phyloP scores from a whole-genome alignment of 1,140 invertebrate species.

The Teleopsis dalmanni region DNA sequence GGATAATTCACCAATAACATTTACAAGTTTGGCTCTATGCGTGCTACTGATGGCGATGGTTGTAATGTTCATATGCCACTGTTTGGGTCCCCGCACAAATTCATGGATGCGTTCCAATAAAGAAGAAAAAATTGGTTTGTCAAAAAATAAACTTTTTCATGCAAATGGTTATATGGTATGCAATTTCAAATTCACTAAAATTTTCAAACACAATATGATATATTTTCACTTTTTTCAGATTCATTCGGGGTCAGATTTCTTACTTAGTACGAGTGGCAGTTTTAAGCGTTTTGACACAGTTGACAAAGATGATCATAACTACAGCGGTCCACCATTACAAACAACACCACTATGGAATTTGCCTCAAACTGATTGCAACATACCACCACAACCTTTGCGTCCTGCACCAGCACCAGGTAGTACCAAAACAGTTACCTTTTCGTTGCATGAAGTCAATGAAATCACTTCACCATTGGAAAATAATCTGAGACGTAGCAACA shows the following conservation, averaged over 20 bases:
- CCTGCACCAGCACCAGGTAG: conserved; percentile 38
- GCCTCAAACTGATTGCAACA: conserved; percentile 32
- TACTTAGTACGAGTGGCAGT: conserved; percentile 55
- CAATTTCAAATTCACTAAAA: conserved; percentile 9
- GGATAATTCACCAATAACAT: conserved; percentile 39
- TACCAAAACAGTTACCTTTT: conserved; percentile 34
- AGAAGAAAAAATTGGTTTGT: conserved; percentile 56
- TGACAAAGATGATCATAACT: conserved; percentile 42
- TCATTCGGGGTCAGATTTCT: conserved; percentile 59
- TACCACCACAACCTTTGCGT: conserved; percentile 45
- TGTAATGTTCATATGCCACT: conserved; percentile 46
- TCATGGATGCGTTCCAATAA: conserved; percentile 53
- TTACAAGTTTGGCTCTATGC: conserved; percentile 40
- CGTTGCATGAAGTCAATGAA: conserved; percentile 20
- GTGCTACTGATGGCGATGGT: conserved; percentile 40
- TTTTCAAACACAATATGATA: not conserved
- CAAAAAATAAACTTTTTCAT: conserved; percentile 52
- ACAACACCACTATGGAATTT: conserved; percentile 38
- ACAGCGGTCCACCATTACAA: conserved; percentile 33
- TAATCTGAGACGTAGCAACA: conserved; percentile 4
- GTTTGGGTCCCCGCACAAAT: conserved; percentile 49
- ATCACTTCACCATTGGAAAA: not conserved
- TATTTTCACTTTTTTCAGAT: conserved; percentile 46
- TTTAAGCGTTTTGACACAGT: conserved; percentile 63
- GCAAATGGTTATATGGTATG: conserved; percentile 58